Base-by-base conservation (phyloP, 1,140 invertebrate genomes). In the Drosophila carrolli region DNA sequence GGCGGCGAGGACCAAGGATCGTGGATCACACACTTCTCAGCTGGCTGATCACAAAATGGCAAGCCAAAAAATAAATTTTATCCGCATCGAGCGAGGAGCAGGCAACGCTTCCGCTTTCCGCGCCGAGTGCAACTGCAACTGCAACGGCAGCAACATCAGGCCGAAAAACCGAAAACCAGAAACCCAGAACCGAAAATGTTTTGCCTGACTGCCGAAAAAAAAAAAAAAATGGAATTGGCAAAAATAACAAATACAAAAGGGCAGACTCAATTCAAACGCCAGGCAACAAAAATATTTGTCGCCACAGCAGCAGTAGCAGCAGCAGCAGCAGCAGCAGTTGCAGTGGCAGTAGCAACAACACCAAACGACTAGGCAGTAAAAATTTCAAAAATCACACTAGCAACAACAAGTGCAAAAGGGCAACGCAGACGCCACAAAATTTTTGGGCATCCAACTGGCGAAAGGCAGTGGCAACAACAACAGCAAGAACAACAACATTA, bases 121-220 rank as follows among this genome's bases (percentile, higher is more conserved):
- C 83, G 72, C 71, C 83, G 76, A 79, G 73, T 86, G 75, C 79
- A 86, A 86, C 82, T 86, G 82, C 83, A 82, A 86, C 75, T 78
- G 77, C 77, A 85, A 81, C 71, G 65, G 82, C 82, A 81, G 63
- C 82, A 80, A 81, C 82, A 77, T 76, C 55, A 75, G 75, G 59
- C 78, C 59, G 44, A 60, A 62, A 57, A 61, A 56, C 79, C 76
- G 75, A 84, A 59, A 66, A 78, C 62, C 58, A 67, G 63, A 75
- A 79, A 56, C 73, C 61, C 48, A 68, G 61, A 72, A 73, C 75
- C 75, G 40, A 82, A 88, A 86, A 88, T 85, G 82, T 86, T 75
- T 80, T 82, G 74, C 79, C 81, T 85, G 77, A 66, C 82, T 82
- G 82, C 70, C 83, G 60, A 85, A 86, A 81, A 74, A 81, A 19